Evolutionary conservation across 2,888 invertebrate species (phyloP), one percentile per base, ranked within the genome.

Genomic region (Palloptera scutellata): DNA sequence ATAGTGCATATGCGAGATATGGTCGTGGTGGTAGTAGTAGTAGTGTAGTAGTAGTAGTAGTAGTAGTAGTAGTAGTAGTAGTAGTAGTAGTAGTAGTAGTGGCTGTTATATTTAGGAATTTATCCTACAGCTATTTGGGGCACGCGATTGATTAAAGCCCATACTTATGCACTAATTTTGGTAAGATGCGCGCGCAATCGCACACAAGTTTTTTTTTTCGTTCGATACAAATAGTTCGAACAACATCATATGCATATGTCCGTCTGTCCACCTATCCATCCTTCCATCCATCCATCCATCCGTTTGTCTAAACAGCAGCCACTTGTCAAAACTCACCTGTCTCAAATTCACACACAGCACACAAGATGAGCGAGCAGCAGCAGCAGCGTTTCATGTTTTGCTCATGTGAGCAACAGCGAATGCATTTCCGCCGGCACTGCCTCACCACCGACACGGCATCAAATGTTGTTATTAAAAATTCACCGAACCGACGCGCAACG

Each of bases 121-220:
- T 61, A 54, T 55, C 51, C 55, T 42, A 63, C 62, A 63, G 70
- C 66, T 66, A 66, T 63, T 68, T 60, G 42, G 58, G 65, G 60
- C 70, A 70, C 70, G 70, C 70, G 70, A 67, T 68, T 67, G 66
- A 65, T 66, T 70, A 68, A 70, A 70, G 67, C 61, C 65, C 65
- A 65, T 67, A 63, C 61, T 70, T 67, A 64, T 52, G 61, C 70
- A 61, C 42, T 65, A 64, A 70, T 70, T 70, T 60, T 61, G 40
- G 51, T 61, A 66, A 54, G 66, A 54, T 42, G 65, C 60, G 64
- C 58, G 17, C 48, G 45, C 30, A 61, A 17, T 60, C 48, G 43
- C 53, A 53, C 65, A 20, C 20, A 30, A 64, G 41, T 45, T 58
- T n/a, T 48, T 19, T n/a, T 5, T 48, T 51, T 17, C 12, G 42